Evolutionary conservation across 2,888 invertebrate species (phyloP), one percentile per base, ranked within the genome.

Genomic region (Caenorhabditis japonica): DNA sequence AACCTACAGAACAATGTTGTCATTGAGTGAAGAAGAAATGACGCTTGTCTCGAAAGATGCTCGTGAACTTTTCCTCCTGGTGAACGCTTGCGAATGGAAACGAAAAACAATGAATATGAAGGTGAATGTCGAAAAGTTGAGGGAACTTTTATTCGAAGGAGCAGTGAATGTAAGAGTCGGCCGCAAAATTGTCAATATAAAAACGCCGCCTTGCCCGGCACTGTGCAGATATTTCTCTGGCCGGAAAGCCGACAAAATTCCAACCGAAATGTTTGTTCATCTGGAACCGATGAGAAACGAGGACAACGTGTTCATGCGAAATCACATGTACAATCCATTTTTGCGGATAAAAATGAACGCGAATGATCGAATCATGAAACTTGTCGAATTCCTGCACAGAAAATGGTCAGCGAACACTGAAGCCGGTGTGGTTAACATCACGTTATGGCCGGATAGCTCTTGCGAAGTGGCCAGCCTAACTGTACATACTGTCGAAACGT

Each of bases 81-180:
- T 84, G 34, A 84, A 84, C 36, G 79, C 83, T 4, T 81, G 79
- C 49, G 84, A 84, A 58, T 84, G 83, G 83, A 76, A 79, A 47
- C 77, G 75, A 39, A 56, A 75, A 33, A 83, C 83, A 2, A 62
- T 64, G 12, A 76, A 72, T 27, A 43, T 47, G 27, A 81, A 79
- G 21, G 66, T 76, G 21, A 71, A 66, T 10, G 34, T 62, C 13
- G 75, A 76, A 2, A 75, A 73, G 27, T 55, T 83, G 44, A 64
- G 56, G 39, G 75, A 77, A 27, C 58, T 82, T 8, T 36, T 83
- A 13, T 56, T 78, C 27, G 79, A 81, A 15, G 82, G 81, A n/a
- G 17, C 12, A 0, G 15, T 17, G 0, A 27, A 3, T 43, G 61
- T 61, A 27, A 55, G 30, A 38, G 49, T 51, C 13, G 64, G 55